Evolutionary conservation across 2,113 vertebrate species (phyloP).

Genomic region (Solenodon paradoxus): DNA sequence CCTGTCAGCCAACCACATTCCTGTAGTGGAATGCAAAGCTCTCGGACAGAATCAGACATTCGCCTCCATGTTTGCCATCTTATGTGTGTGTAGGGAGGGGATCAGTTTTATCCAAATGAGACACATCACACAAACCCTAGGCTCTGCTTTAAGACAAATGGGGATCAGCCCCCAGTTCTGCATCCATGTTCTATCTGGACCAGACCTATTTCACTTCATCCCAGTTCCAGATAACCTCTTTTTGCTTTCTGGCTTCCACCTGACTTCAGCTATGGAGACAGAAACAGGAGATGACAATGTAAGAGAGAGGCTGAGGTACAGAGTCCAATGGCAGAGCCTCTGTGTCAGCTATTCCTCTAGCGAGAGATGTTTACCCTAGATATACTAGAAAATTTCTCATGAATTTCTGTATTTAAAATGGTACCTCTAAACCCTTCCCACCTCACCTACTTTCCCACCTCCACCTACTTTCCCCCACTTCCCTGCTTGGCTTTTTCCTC

Average conservation of each 20-base stretch:
- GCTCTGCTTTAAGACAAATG: background rate
- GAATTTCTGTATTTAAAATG: too few relatives aligned
- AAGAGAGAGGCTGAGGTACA: background rate
- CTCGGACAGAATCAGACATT: too few relatives aligned
- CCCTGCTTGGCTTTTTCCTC: background rate
- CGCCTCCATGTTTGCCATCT: rapidly evolving
- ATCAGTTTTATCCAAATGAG: background rate
- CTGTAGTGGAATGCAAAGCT: background rate
- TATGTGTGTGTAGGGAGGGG: rapidly evolving
- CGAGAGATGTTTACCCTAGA: too few relatives aligned
- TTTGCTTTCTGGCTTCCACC: background rate
- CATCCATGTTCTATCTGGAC: rapidly evolving
- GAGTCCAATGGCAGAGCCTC: background rate
- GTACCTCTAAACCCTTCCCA: too few relatives aligned
- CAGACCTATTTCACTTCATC: background rate
- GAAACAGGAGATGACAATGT: background rate
- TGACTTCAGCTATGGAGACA: background rate
- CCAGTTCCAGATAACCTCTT: rapidly evolving
- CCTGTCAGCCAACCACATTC: background rate
- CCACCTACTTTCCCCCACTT: rapidly evolving
- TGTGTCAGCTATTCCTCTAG: too few relatives aligned
- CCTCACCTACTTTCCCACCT: rapidly evolving
- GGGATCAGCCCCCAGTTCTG: rapidly evolving
- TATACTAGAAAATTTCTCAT: too few relatives aligned
- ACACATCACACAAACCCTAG: background rate